A percentile compares a stretch with the other conserved stretches of the same genome.
phyloP scores from a whole-genome alignment of 2,113 vertebrate species.

The Telmatochromis sp. region DNA sequence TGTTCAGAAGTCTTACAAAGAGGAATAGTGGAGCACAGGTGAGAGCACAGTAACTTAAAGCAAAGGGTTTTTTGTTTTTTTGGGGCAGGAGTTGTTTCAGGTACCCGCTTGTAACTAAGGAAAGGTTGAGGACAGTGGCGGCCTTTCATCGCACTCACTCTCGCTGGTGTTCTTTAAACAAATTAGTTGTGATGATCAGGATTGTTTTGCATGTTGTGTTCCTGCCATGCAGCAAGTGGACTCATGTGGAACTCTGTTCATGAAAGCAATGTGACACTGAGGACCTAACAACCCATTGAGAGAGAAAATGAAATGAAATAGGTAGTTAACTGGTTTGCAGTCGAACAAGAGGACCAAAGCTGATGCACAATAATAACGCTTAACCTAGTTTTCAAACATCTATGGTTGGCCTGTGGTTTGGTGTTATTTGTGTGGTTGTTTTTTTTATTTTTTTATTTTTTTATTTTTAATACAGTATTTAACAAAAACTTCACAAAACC shows the following conservation, averaged over 20 bases:
- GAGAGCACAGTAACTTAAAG: not conserved
- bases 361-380: not conserved
- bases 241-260: not conserved
- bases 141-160: not conserved
- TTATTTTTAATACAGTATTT: not conserved
- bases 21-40: not conserved
- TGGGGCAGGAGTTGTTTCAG: not conserved
- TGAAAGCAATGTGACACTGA: not conserved
- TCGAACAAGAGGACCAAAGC: not conserved
- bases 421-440: not conserved
- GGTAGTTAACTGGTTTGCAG: not conserved
- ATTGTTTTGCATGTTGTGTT: conserved; percentile 20
- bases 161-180: conserved; percentile 10
- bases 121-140: not conserved
- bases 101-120: not conserved
- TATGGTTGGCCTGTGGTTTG: not conserved
- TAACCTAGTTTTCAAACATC: not conserved
- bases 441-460: not conserved
- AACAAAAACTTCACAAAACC: not conserved
- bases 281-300: not conserved
- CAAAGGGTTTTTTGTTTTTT: not conserved
- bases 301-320: not conserved
- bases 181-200: conserved; percentile 9
- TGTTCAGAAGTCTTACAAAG: not conserved
- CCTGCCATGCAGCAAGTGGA: not conserved